Percentiles rank a stretch among this genome's conserved stretches.
These are phyloP conservation scores for Sphyrna mokarran DNA, from an alignment of 2,113 vertebrate species.

Conservation along the genomic window DNA sequence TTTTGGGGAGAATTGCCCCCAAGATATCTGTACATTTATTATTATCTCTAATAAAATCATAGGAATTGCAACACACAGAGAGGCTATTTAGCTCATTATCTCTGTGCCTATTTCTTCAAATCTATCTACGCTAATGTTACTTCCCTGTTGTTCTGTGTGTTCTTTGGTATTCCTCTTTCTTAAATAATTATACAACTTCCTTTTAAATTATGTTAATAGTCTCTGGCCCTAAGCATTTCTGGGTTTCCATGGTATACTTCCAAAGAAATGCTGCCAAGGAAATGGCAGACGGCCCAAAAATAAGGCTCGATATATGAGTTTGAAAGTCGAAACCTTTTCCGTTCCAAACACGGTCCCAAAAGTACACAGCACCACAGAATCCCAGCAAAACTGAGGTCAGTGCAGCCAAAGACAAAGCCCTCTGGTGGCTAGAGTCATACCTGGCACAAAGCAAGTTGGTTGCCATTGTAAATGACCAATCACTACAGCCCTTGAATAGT, in stretches of 20 bases:
- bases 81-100: neutral
- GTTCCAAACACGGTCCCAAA: neutral
- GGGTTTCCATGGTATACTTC: neutral
- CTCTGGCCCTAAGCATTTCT: neutral
- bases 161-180: neutral
- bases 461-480: neutral
- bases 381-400: constrained; percentile 2
- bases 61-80: neutral
- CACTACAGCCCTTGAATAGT: neutral
- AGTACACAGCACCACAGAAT: neutral
- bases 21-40: neutral
- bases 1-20: no score
- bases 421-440: neutral
- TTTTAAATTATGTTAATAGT: neutral
- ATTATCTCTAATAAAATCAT: neutral
- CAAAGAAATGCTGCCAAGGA: no score
- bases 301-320: neutral
- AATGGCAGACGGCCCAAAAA: neutral
- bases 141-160: neutral
- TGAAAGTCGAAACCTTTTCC: neutral
- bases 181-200: neutral
- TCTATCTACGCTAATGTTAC: neutral
- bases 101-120: neutral
- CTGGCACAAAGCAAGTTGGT: neutral
- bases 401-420: neutral